A percentile compares a stretch with the other conserved stretches of the same genome.
Evolutionary conservation across 2,888 invertebrate species (phyloP).

Genomic region (Allacma fusca): DNA sequence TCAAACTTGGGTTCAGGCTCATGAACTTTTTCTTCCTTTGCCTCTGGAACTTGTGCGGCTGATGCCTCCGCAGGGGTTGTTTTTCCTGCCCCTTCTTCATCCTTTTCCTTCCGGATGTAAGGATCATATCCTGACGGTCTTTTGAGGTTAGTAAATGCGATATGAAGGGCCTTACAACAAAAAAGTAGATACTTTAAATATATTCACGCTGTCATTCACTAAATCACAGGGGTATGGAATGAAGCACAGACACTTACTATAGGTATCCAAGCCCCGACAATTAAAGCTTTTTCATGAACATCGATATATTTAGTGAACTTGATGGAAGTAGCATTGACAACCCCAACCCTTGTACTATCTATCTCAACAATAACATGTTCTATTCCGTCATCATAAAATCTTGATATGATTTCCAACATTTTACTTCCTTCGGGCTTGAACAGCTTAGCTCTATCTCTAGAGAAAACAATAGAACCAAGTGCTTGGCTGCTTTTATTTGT

Average conservation of each 20-base stretch:
- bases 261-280: conserved; percentile 21
- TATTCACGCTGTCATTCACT: background rate
- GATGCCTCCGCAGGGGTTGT: background rate
- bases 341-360: conserved; percentile 27
- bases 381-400: background rate
- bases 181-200: background rate
- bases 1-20: no score
- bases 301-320: conserved; percentile 23
- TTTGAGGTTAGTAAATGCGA: background rate
- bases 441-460: background rate
- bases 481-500: background rate
- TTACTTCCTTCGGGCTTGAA: background rate
- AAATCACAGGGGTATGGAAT: no score
- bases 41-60: background rate
- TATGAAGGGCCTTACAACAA: background rate
- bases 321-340: background rate
- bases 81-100: background rate
- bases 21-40: no score
- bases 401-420: conserved; percentile 18
- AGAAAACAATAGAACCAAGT: conserved; percentile 6
- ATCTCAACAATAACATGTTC: conserved; percentile 27
- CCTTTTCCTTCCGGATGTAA: background rate
- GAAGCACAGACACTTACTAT: background rate
- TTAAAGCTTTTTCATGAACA: conserved; percentile 10
- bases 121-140: background rate